Evolutionary conservation across 1,140 invertebrate species (phyloP), one percentile per base, ranked within the genome.

Genomic region (Paralvinella palmiformis): DNA sequence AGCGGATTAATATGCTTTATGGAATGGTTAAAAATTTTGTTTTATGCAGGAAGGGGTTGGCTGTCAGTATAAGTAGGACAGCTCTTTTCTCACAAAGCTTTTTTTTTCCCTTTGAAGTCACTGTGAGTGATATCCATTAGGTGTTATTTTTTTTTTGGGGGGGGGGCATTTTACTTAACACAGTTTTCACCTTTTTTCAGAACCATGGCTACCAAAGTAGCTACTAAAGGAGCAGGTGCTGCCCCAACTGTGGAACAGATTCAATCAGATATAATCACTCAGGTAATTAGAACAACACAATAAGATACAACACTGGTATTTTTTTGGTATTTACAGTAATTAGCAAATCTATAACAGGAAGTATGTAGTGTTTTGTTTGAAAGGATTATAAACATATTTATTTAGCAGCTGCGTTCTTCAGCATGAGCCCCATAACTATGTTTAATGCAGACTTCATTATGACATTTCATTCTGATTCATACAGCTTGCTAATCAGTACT

Each of bases 401-500:
- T 35, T 59, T 60, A 67, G 45, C 32, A 33, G 22, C 53, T 58
- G 36, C 64, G 41, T 48, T 56, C 32, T 45, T 63, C 63, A 32
- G 44, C 65, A 63, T 66, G 41, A 56, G 58, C 68, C 63, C 70
- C 59, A 67, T 1, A 24, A 29, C 29, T 31, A 60, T 48, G 32
- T 24, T 59, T 61, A 27, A 17, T 37, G 58, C n/a, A 35, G 17
- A 48, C 62, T 44, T 24, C 31, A 48, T 48, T 67, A 59, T n/a
- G n/a, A n/a, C n/a, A n/a, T n/a, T 33, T 68, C 17, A 44, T 55
- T 48, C 56, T 68, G 69, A 58, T 52, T 65, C 75, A 81, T 82
- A 69, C 74, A 93, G 91, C 81, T 93, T 63, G 91, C 91, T 5
- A 88, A 88, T 69, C 86, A 91, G 75, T 92, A 93, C 76, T 95